phyloP scores from a whole-genome alignment of 2,797 vertebrate genomes.

The Gouania willdenowi region DNA sequence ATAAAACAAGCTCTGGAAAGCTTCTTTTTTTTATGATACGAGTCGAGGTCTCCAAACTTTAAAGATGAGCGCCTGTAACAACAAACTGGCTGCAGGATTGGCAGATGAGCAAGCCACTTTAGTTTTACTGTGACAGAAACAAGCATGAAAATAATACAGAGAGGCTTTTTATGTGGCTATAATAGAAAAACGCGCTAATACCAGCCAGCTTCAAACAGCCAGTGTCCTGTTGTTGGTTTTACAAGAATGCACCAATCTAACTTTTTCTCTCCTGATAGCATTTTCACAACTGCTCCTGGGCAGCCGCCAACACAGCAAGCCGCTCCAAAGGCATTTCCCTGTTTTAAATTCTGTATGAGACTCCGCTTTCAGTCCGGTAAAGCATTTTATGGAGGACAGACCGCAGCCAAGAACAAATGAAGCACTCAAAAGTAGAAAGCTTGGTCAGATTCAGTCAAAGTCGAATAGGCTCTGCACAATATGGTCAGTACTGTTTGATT shows the following conservation, averaged over 20 bases:
- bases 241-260: neutral
- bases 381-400: neutral
- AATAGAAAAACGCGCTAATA: too few species aligned
- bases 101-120: too few species aligned
- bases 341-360: constrained; percentile 2
- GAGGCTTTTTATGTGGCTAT: too few species aligned
- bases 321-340: constrained; percentile 1
- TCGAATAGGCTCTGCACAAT: constrained; percentile 6
- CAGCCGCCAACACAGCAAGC: neutral
- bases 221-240: neutral
- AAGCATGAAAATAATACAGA: too few species aligned
- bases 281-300: constrained; percentile 1
- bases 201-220: too few species aligned
- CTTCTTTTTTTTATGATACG: too few species aligned
- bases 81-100: too few species aligned
- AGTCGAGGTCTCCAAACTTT: too few species aligned
- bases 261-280: neutral
- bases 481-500: constrained; percentile 2
- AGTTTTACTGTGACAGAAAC: too few species aligned
- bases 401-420: neutral
- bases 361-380: neutral
- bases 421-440: constrained; percentile 5
- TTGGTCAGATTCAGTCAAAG: constrained; percentile 12
- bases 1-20: constrained; percentile 17
- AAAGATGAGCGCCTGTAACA: too few species aligned